Base-by-base conservation (phyloP, 2,888 invertebrate genomes). In the Helleia helle region DNA sequence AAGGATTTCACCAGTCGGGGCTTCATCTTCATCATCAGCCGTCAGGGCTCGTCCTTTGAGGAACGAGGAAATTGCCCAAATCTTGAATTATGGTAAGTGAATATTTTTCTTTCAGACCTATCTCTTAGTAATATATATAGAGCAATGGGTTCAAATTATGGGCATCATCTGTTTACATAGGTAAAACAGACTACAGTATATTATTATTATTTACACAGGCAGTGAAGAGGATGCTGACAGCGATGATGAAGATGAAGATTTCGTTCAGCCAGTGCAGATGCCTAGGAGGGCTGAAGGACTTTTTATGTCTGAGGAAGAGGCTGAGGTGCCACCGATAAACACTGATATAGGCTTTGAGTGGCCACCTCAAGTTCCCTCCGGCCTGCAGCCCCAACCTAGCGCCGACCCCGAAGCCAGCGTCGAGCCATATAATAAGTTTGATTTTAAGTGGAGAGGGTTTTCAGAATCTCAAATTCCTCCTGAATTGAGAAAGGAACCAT, bases 201-300 rank as follows among this genome's bases (percentile, higher is more conserved):
- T n/a, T n/a, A n/a, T n/a, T n/a, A n/a, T n/a, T n/a, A n/a, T n/a
- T n/a, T n/a, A n/a, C n/a, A n/a, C n/a, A n/a, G n/a, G 40, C 40
- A 39, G 38, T 39, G 38, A 39, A 24, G 38, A 39, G 29, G 38
- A 39, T 39, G 29, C n/a, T 39, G 38, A 40, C 31, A 31, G 15
- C 17, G 36, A 36, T 40, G 34, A 40, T 40, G 40, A 36, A 40
- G 27, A 27, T 40, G 38, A 38, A 28, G 38, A 34, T 34, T 22
- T 34, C 1, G 11, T 34, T 34, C 22, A 34, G 34, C 18, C 34
- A 22, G 34, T 34, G 17, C 18, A 1, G 17, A 6, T 34, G 22
- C 34, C 34, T 3, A 34, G 34, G 11, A 31, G 31, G n/a, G 13
- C 36, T 36, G 25, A 36, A 36, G 25, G 25, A 9, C 36, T 36